Evolutionary conservation across 2,113 vertebrate genomes (phyloP).

Genomic region (Orthochromis malagaraziensis): DNA sequence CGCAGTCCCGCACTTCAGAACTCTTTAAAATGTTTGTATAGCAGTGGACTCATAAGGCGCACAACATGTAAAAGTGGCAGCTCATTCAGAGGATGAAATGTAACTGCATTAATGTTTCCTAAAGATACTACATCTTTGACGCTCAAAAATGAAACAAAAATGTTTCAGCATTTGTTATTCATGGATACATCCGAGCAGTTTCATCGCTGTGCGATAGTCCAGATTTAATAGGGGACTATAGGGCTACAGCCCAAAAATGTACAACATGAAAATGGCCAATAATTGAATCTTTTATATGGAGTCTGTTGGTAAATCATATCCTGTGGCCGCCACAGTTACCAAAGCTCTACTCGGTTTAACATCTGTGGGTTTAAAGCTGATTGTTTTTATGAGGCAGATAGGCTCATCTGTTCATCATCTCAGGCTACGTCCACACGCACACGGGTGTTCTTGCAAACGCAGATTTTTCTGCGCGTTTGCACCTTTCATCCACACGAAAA

Average conservation of each 20-base stretch:
- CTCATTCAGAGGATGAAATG: background rate
- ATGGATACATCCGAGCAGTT: background rate
- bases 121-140: background rate
- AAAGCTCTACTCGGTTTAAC: background rate
- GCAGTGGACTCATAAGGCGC: background rate
- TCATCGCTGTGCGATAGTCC: background rate
- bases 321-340: rapidly evolving
- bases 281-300: background rate
- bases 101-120: background rate
- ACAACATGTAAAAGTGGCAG: background rate
- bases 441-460: background rate
- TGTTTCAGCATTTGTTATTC: background rate
- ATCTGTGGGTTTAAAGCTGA: background rate
- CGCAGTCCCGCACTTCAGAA: rapidly evolving
- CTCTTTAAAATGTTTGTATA: background rate
- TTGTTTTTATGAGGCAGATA: background rate
- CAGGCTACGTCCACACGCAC: background rate
- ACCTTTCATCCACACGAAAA: background rate
- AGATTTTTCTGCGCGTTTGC: background rate
- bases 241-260: background rate
- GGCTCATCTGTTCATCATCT: background rate
- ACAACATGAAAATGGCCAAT: background rate
- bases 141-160: background rate
- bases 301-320: background rate
- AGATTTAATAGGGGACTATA: background rate